Base-by-base conservation (phyloP, 2,888 invertebrate genomes). In the Amphipoea lucens region DNA sequence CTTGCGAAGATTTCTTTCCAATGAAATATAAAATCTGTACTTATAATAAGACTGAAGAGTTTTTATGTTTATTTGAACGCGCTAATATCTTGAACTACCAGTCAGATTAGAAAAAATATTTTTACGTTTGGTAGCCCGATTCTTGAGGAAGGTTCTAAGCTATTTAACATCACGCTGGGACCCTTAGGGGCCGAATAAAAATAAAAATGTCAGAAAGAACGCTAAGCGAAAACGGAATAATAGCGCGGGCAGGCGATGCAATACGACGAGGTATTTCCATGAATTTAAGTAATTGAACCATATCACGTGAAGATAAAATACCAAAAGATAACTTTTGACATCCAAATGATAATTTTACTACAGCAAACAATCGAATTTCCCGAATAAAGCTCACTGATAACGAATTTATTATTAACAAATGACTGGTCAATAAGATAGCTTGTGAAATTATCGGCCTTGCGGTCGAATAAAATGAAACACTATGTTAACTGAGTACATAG, bases 341-440 rank as follows among this genome's bases (percentile, higher is more conserved):
- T 45, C 2, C 40, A 63, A 36, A 12, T 14, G 29, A 78, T 73
- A 66, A 82, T 73, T 66, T 66, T 9, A 40, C 45, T 54, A 57
- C 20, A 69, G 48, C 65, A 70, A 60, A 67, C 36, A 40, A 3
- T 42, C 36, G 79, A 70, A 29, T 79, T 9, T 23, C 1, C 14
- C 23, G n/a, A 76, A 84, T 71, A 73, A 75, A 76, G 51, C 57
- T 60, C 63, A 65, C 66, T 68, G 79, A 88, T 85, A 76, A 65
- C 76, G 54, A 76, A 74, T 74, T 79, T 76, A 88, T 76, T 78
- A 71, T 76, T 66, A 70, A 85, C 74, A 76, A 77, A 79, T 79
- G 79, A 79, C 74, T 82, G 75, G 40, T 71, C 70, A 88, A 74
- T 88, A 82, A 88, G 74, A 85, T 85, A 82, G 73, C 66, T 54